Evolutionary conservation across 2,888 invertebrate genomes (phyloP).

Genomic region (Plagodis dolabraria): DNA sequence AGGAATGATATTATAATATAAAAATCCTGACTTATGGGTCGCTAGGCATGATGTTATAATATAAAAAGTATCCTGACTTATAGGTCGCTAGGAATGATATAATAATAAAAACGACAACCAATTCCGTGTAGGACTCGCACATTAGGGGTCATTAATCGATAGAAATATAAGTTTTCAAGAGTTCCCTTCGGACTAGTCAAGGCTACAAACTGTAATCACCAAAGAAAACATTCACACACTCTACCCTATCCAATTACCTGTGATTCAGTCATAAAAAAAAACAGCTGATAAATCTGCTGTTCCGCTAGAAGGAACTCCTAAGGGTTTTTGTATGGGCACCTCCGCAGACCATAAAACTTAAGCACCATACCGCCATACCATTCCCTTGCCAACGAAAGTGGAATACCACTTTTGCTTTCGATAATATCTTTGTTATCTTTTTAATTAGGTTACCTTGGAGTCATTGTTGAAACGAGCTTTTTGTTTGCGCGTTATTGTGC

Average conservation of each 20-base stretch:
- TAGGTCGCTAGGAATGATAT: too few species aligned
- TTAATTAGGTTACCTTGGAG: conserved; percentile 26
- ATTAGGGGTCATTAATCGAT: too few species aligned
- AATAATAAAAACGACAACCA: too few species aligned
- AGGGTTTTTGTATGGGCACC: conserved; percentile 60
- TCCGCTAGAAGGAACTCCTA: conserved; percentile 49
- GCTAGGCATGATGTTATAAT: too few species aligned
- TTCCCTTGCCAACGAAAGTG: conserved; percentile 58
- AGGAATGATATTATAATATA: too few species aligned
- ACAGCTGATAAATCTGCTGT: conserved; percentile 65
- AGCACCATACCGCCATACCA: conserved; percentile 43
- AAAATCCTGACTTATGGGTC: too few species aligned
- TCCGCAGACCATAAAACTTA: conserved; percentile 55
- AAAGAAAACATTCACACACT: conserved; percentile 21
- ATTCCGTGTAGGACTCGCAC: too few species aligned
- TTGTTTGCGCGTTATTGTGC: conserved; percentile 2
- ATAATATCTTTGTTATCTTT: conserved; percentile 25
- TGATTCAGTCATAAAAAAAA: conserved; percentile 50
- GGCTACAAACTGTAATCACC: not conserved
- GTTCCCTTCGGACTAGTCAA: not conserved
- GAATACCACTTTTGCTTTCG: conserved; percentile 59
- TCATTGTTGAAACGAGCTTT: conserved; percentile 5
- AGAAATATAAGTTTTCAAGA: not conserved
- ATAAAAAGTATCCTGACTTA: too few species aligned
- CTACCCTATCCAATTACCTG: conserved; percentile 41